Evolutionary conservation across 1,140 invertebrate species (phyloP).

Genomic region (Drosophila tani): DNA sequence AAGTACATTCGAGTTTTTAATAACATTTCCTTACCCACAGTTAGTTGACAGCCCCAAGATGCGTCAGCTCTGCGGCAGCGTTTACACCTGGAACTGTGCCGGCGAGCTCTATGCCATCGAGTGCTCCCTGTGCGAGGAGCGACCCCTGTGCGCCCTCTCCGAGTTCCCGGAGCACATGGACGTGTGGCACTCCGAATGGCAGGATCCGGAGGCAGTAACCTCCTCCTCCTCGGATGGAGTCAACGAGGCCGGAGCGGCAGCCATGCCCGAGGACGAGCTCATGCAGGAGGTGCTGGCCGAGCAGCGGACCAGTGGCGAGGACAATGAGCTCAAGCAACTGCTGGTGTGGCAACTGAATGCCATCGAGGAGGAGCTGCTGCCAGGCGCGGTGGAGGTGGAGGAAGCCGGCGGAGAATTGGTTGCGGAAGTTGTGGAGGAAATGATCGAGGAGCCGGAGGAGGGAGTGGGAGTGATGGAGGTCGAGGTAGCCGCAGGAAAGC

Average conservation of each 20-base stretch:
- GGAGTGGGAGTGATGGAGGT: no score
- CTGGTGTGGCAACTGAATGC: slow-evolving; percentile 65
- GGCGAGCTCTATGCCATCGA: slow-evolving; percentile 75
- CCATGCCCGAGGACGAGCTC: slow-evolving; percentile 63
- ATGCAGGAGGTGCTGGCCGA: slow-evolving; percentile 75
- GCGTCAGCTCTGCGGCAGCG: slow-evolving; percentile 66
- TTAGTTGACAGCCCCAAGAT: background rate
- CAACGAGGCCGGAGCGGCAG: background rate
- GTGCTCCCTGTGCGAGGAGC: slow-evolving; percentile 74
- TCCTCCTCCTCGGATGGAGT: slow-evolving; percentile 1
- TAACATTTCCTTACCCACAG: background rate
- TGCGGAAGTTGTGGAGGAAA: background rate
- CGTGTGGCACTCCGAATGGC: slow-evolving; percentile 75
- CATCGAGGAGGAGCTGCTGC: slow-evolving; percentile 20
- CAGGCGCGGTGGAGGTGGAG: background rate
- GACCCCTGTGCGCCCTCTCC: slow-evolving; percentile 64
- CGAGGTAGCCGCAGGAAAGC: background rate
- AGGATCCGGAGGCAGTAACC: background rate
- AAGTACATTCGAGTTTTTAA: background rate
- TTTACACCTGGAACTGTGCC: slow-evolving; percentile 76
- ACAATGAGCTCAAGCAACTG: slow-evolving; percentile 70
- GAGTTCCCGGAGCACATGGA: slow-evolving; percentile 79
- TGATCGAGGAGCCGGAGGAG: background rate
- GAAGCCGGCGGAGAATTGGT: background rate
- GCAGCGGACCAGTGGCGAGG: slow-evolving; percentile 51